Evolutionary conservation across 1,140 invertebrate genomes (phyloP).

Genomic region (Drosophila sp.): DNA sequence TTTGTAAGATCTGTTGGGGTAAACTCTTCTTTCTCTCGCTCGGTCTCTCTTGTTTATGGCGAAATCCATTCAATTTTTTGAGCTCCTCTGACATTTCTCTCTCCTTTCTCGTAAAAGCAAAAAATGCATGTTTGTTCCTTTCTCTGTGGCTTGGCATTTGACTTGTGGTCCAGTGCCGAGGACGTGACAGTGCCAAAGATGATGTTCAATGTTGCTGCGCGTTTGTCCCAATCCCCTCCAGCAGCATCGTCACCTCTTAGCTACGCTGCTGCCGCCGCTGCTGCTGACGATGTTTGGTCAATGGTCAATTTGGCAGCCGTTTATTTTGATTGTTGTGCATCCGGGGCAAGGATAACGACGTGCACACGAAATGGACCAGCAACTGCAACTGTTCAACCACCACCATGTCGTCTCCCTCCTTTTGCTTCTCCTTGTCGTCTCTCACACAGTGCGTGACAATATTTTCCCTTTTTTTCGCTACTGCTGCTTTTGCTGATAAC

Average conservation of each 20-base stretch:
- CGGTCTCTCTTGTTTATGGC: too few relatives aligned
- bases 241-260: too few relatives aligned
- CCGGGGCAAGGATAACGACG: conserved; percentile 75
- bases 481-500: conserved; percentile 65
- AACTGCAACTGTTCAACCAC: conserved; percentile 27
- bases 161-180: conserved; percentile 48
- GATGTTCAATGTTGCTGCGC: conserved; percentile 20
- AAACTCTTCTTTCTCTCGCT: too few relatives aligned
- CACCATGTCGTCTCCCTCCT: neutral
- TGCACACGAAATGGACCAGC: conserved; percentile 68
- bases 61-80: conserved; percentile 19
- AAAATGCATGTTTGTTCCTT: conserved; percentile 34
- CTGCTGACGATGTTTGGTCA: conserved; percentile 77
- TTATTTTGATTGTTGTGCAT: conserved; percentile 82
- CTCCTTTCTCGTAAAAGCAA: neutral
- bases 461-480: conserved; percentile 42
- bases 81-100: neutral
- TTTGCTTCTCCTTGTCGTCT: neutral
- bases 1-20: too few relatives aligned
- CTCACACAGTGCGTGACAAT: conserved; percentile 36
- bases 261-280: conserved; percentile 10
- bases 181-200: conserved; percentile 64
- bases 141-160: conserved; percentile 34
- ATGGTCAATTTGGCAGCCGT: conserved; percentile 83
- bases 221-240: neutral